Evolutionary conservation across 2,888 invertebrate genomes (phyloP), one percentile per base, ranked within the genome.

Genomic region (Agonopterix arenella): DNA sequence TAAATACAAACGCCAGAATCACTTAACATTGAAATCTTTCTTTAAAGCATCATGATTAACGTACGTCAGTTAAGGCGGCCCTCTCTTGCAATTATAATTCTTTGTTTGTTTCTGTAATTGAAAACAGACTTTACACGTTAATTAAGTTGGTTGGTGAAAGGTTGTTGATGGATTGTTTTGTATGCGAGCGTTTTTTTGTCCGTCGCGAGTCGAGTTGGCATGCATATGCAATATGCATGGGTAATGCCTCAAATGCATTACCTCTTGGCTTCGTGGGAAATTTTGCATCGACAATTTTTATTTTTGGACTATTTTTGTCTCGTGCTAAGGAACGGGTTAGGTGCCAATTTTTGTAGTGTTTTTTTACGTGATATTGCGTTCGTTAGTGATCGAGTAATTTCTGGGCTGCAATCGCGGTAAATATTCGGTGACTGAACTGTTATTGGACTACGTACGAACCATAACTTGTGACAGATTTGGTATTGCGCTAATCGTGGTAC

Each of bases 161-260:
- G 70, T 68, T 66, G 64, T 68, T 84, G 84, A 84, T 82, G 81
- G 79, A 82, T 84, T 76, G 76, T 77, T 73, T 71, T 73, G 28
- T 68, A 76, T 76, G 78, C 68, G 64, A 70, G 68, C 66, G 64
- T 75, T 73, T 76, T 77, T 78, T 76, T 76, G 65, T 70, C 56
- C 66, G 68, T 68, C 59, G 61, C 55, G 70, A 59, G 61, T 48
- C 59, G 65, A 71, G 66, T 73, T 75, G 75, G 77, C 76, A 77
- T 79, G 77, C 64, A 81, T 84, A 77, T 82, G 79, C 84, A 84
- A 81, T 84, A 77, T 82, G 79, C 84, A 84, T 83, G 74, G 74
- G 75, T 76, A 80, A 81, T 78, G 73, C 68, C 66, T 73, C 73
- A 78, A 78, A 81, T 72, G 73, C 72, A 76, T 76, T 76, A 76